Conservation (phyloP, 2,888 invertebrate species). For the Proisotoma minuta region DNA sequence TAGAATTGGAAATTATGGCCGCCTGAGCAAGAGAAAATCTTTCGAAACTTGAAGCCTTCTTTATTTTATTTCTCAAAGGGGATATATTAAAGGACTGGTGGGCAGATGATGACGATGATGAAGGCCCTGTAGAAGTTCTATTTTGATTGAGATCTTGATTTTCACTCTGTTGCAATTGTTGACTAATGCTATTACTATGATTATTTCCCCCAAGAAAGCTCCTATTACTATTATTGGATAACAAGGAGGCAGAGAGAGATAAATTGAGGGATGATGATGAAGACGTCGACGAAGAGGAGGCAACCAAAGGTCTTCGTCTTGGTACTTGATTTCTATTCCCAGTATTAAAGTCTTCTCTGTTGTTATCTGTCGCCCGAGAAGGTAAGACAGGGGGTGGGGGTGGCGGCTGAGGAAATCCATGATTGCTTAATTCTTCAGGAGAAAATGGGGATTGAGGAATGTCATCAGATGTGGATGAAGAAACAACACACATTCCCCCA, state of each 20-base stretch:
- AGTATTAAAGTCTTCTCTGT: neutral
- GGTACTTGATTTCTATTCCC: too few relatives aligned
- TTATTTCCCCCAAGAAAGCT: neutral
- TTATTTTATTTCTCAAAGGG: slow-evolving; percentile 44
- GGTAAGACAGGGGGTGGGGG: neutral
- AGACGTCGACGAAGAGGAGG: neutral
- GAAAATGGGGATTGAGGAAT: slow-evolving; percentile 45
- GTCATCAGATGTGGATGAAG: slow-evolving; percentile 45
- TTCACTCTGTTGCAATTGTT: neutral
- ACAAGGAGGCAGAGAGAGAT: slow-evolving; percentile 11
- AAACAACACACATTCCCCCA: slow-evolving; percentile 44
- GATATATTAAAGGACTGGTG: slow-evolving; percentile 26
- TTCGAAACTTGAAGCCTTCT: slow-evolving; percentile 47
- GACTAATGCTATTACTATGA: neutral
- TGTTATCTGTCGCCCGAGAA: too few relatives aligned
- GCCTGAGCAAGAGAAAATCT: slow-evolving; percentile 42
- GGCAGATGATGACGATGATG: slow-evolving; percentile 11
- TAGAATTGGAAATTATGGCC: slow-evolving; percentile 19
- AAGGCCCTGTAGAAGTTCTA: neutral
- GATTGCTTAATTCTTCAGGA: slow-evolving; percentile 23
- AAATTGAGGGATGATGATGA: slow-evolving; percentile 20
- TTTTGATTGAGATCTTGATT: neutral
- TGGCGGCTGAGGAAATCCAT: slow-evolving; percentile 12
- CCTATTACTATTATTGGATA: neutral
- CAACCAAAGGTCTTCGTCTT: neutral